Evolutionary conservation across 2,113 vertebrate species (phyloP).

Genomic region (Leucopsar rothschildi): DNA sequence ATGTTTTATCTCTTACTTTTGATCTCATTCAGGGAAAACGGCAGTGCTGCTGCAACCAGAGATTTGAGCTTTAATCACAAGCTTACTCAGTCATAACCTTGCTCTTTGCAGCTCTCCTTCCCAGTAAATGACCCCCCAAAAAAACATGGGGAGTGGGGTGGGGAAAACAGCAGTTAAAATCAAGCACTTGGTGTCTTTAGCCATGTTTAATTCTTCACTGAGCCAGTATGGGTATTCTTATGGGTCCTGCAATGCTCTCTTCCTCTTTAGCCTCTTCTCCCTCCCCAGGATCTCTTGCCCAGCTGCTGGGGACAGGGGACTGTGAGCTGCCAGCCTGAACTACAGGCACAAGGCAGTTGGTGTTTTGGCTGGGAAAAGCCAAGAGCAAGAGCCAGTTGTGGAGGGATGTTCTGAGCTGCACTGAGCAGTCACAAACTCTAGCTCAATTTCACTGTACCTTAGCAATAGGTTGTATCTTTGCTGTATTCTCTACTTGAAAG

Average conservation of each 20-base stretch:
- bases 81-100: not conserved
- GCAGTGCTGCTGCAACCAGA: not conserved
- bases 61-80: constrained; percentile 16
- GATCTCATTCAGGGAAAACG: not conserved
- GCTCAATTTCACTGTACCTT: not conserved
- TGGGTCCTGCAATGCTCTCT: not conserved
- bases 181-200: not conserved
- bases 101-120: not conserved
- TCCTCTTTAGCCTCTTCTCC: not conserved
- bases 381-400: not conserved
- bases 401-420: not conserved
- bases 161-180: not conserved
- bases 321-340: not conserved
- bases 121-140: not conserved
- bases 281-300: not conserved
- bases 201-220: not conserved
- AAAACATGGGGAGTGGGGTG: not conserved
- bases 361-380: not conserved
- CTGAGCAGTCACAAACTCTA: not conserved
- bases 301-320: not conserved
- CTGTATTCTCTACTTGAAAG: not conserved
- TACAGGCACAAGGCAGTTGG: not conserved
- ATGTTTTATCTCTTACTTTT: not conserved
- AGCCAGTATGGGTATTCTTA: not conserved
- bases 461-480: not conserved